Evolutionary conservation across 2,113 vertebrate genomes (phyloP).

Genomic region (Hymenochirus boettgeri): DNA sequence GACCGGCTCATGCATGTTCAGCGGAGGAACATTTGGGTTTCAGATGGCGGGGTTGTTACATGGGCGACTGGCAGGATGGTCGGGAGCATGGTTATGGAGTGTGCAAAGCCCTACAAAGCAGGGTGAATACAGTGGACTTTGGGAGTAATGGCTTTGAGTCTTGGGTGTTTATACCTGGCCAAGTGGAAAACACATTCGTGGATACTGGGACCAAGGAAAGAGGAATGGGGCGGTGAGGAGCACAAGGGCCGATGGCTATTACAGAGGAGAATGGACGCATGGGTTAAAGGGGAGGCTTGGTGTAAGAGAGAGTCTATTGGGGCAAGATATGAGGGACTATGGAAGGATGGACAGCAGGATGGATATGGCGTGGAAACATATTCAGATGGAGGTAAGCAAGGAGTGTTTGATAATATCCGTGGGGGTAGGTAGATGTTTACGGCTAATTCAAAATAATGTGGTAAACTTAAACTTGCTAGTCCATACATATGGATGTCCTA

Average conservation of each 20-base stretch:
- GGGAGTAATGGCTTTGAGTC: conserved; percentile 64
- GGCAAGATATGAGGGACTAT: conserved; percentile 61
- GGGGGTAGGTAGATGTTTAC: no score
- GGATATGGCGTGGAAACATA: conserved; percentile 66
- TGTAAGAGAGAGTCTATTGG: conserved; percentile 60
- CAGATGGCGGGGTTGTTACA: conserved; percentile 66
- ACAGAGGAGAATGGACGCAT: conserved; percentile 63
- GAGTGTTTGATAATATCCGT: no score
- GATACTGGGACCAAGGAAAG: conserved; percentile 62
- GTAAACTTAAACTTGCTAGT: no score
- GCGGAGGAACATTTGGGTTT: conserved; percentile 66
- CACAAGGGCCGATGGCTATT: conserved; percentile 59
- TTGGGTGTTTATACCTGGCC: conserved; percentile 63
- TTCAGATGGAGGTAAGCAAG: conserved; percentile 62
- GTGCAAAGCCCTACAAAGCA: conserved; percentile 60
- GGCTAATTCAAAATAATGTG: no score
- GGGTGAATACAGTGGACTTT: conserved; percentile 61
- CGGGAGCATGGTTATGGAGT: conserved; percentile 65
- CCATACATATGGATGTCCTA: no score
- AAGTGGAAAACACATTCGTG: conserved; percentile 61
- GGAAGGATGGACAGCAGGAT: conserved; percentile 65
- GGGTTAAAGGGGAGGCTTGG: conserved; percentile 62
- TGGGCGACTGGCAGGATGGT: conserved; percentile 65
- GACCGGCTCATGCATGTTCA: conserved; percentile 59
- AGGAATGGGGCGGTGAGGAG: conserved; percentile 60